A percentile compares a stretch with the other conserved stretches of the same genome.
Evolutionary conservation across 1,140 invertebrate species (phyloP).

Genomic region (Episyrphus balteatus): DNA sequence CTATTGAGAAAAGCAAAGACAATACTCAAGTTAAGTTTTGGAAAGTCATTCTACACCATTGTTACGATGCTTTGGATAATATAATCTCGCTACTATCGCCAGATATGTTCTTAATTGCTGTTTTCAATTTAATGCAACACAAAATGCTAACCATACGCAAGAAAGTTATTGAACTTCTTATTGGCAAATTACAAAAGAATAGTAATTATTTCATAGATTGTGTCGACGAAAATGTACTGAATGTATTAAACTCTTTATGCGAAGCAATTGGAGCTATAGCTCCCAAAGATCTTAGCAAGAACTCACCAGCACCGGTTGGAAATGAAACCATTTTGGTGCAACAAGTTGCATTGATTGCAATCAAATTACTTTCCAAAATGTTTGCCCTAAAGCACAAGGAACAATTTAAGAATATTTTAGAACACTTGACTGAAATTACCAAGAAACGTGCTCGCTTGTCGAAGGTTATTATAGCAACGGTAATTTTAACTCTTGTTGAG

Average conservation of each 20-base stretch:
- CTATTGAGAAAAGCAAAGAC: constrained; percentile 29
- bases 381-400: constrained; percentile 51
- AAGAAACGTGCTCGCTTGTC: constrained; percentile 48
- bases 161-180: constrained; percentile 74
- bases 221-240: constrained; percentile 40
- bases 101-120: constrained; percentile 62
- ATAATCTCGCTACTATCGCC: constrained; percentile 67
- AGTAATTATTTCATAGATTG: constrained; percentile 47
- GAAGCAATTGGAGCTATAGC: constrained; percentile 49
- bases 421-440: constrained; percentile 46
- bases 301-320: constrained; percentile 32
- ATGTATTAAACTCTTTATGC: constrained; percentile 49
- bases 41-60: constrained; percentile 62
- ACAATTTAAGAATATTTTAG: constrained; percentile 52
- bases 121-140: constrained; percentile 58
- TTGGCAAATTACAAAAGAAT: constrained; percentile 59
- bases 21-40: constrained; percentile 56
- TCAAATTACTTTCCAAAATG: constrained; percentile 67
- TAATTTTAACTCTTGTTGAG: constrained; percentile 72
- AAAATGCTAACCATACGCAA: constrained; percentile 55
- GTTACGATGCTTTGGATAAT: constrained; percentile 65
- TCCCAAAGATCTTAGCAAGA: constrained; percentile 7
- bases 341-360: constrained; percentile 66
- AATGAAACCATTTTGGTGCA: constrained; percentile 52
- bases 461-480: constrained; percentile 57